These are phyloP conservation scores for Phycodurus eques DNA, from an alignment of 2,113 vertebrate genomes.

Conservation along the genomic window DNA sequence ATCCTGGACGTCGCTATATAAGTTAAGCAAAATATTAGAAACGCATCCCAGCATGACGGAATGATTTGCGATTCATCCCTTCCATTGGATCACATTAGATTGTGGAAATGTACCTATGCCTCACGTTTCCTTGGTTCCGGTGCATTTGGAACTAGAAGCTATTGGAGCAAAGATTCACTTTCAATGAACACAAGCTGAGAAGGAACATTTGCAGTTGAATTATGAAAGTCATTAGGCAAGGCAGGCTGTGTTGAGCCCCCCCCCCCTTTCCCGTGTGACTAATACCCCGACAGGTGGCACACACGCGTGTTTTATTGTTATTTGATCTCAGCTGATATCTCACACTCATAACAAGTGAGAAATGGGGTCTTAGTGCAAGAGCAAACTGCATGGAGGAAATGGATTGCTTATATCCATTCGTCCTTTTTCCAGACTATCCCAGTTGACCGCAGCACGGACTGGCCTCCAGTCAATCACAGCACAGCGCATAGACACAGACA, in stretches of 20 bases:
- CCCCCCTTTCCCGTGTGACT: slow-evolving; percentile 14
- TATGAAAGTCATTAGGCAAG: slow-evolving; percentile 39
- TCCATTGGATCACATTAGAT: not conserved
- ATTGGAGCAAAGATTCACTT: not conserved
- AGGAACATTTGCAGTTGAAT: slow-evolving; percentile 32
- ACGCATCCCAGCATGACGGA: no score
- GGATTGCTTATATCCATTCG: not conserved
- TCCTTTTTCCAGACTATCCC: not conserved
- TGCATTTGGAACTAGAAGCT: not conserved
- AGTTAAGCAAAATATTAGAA: no score
- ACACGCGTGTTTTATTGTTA: slow-evolving; percentile 29
- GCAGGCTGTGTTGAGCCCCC: slow-evolving; percentile 6
- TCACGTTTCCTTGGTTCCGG: not conserved
- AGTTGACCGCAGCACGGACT: no score
- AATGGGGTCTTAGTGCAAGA: not conserved
- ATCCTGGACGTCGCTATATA: not conserved
- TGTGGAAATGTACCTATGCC: not conserved
- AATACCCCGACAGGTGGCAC: slow-evolving; percentile 50
- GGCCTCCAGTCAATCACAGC: not conserved
- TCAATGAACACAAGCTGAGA: slow-evolving; percentile 7
- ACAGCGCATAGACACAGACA: not conserved
- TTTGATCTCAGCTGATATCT: slow-evolving; percentile 30
- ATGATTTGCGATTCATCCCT: not conserved
- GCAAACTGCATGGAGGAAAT: not conserved
- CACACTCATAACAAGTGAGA: slow-evolving; percentile 8